Base-by-base conservation (phyloP, 2,888 invertebrate species). In the Drosophila peninsularis region DNA sequence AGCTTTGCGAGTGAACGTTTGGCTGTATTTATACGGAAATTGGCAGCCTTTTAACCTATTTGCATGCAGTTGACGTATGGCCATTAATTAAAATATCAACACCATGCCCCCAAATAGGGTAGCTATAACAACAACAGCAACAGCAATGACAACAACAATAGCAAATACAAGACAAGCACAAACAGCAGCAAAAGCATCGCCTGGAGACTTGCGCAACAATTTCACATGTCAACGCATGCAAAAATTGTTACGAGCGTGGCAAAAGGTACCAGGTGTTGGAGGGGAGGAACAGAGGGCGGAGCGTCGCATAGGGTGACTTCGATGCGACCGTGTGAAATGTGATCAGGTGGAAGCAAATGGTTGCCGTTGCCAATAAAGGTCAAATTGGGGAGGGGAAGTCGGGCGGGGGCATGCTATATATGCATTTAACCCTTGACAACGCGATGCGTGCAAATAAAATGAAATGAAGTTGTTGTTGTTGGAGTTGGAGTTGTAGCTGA, bases 211-310 rank as follows among this genome's bases (percentile, higher is more conserved):
- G 78, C 21, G 67, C 81, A 81, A 83, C 82, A 82, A 84, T 82
- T 82, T 84, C 75, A 79, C 84, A 79, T 82, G 82, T 82, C 82
- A 82, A 73, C 84, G 82, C 77, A 82, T 79, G 74, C 84, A 84
- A 79, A 82, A 76, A 79, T 71, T 63, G 55, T 63, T 44, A 53
- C 19, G 56, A 14, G 14, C 39, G 7, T 17, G 60, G 30, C 13
- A 36, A 52, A 30, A 17, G 17, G 6, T 6, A 11, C 24, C 10
- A 45, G 45, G 45, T 47, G 30, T 27, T 27, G 11, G 0, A 5
- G 24, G 30, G 11, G 0, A 10, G 6, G 13, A 5, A 7, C 32
- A 17, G 36, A 52, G 3, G 24, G 21, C 0, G 37, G n/a, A 4
- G 21, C 1, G 17, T 41, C 47, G 24, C 41, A 42, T 21, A 24